phyloP scores from a whole-genome alignment of 2,113 vertebrate genomes.

The Atractosteus spatula region DNA sequence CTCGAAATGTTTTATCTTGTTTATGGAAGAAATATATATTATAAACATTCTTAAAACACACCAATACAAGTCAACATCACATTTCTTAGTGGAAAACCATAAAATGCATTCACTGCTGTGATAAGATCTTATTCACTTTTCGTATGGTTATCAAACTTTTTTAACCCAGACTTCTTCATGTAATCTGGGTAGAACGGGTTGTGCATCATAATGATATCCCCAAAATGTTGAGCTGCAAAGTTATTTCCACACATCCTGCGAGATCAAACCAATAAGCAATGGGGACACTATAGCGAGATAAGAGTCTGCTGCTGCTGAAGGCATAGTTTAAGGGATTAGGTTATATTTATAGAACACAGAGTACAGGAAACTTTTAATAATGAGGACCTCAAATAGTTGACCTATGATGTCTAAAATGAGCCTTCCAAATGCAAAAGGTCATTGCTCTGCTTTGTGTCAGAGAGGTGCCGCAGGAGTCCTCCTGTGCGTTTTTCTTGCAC shows the following conservation, averaged over 20 bases:
- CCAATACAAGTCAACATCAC: neutral
- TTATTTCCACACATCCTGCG: too few relatives aligned
- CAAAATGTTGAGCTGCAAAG: too few relatives aligned
- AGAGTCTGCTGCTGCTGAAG: constrained; percentile 40
- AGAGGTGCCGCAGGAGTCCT: constrained; percentile 13
- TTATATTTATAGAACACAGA: constrained; percentile 44
- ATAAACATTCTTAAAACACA: neutral
- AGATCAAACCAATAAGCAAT: neutral
- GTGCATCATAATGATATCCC: too few relatives aligned
- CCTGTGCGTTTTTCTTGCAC: too few relatives aligned
- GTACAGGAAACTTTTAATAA: constrained; percentile 60
- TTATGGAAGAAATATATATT: neutral
- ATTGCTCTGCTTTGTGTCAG: neutral
- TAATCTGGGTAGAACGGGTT: too few relatives aligned
- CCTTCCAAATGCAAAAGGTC: constrained; percentile 55
- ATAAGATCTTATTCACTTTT: neutral
- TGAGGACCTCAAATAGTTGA: constrained; percentile 44
- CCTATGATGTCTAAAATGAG: constrained; percentile 51
- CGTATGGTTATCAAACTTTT: too few relatives aligned
- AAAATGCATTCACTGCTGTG: neutral
- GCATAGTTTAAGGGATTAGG: constrained; percentile 44
- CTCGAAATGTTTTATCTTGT: neutral
- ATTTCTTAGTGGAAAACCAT: neutral
- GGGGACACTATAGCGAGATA: neutral
- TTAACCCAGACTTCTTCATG: too few relatives aligned